Conservation (phyloP, 2,113 vertebrate species). For the Paradisaea rubra region DNA sequence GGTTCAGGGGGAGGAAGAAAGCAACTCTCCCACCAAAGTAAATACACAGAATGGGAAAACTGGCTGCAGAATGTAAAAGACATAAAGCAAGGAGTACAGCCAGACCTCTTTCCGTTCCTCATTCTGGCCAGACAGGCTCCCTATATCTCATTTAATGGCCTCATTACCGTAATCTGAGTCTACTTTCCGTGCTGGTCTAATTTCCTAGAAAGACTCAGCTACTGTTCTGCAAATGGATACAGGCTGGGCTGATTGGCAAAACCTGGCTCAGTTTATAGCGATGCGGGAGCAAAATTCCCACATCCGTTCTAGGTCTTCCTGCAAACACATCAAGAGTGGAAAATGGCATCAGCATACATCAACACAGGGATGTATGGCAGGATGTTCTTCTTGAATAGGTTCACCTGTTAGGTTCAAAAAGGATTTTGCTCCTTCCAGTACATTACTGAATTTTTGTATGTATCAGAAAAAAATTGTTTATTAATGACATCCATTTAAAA, state of each 20-base stretch:
- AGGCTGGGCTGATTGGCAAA: neutral
- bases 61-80: neutral
- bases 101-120: neutral
- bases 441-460: neutral
- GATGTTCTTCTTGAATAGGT: neutral
- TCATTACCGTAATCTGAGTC: constrained; percentile 54
- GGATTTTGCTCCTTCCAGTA: neutral
- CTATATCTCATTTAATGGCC: constrained; percentile 22
- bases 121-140: constrained; percentile 23
- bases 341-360: neutral
- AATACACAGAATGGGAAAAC: neutral
- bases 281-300: neutral
- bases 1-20: neutral
- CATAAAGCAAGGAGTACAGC: neutral
- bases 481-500: neutral
- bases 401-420: neutral
- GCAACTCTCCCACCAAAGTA: neutral
- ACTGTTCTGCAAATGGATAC: constrained; percentile 23
- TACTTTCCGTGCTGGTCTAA: constrained; percentile 9
- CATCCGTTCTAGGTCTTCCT: neutral
- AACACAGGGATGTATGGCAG: neutral
- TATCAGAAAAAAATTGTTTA: neutral
- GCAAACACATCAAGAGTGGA: neutral
- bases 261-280: neutral
- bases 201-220: constrained; percentile 38